Conservation (phyloP, 2,888 invertebrate genomes). For the Epistrophella euchroma region DNA sequence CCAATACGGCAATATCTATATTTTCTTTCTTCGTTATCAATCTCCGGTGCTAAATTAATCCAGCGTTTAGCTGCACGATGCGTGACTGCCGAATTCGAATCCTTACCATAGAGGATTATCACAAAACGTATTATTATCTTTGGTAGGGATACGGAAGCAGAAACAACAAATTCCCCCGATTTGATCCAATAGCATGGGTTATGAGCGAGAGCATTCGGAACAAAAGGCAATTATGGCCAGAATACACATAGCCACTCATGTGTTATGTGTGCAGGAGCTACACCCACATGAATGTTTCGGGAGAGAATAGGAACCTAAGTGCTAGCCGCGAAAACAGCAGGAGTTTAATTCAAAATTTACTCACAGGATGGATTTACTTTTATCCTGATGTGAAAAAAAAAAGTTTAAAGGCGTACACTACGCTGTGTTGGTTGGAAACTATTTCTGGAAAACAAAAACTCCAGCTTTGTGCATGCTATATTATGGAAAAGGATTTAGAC, state of each 20-base stretch:
- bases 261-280: too few species aligned
- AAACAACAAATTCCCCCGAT: conserved; percentile 45
- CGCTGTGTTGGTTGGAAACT: neutral
- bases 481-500: conserved; percentile 7
- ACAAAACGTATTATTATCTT: conserved; percentile 38
- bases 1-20: too few species aligned
- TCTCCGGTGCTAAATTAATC: conserved; percentile 62
- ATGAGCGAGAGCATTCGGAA: neutral
- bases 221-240: neutral
- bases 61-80: conserved; percentile 53
- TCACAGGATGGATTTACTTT: neutral
- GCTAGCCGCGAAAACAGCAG: conserved; percentile 8
- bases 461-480: conserved; percentile 2
- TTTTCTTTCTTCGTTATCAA: conserved; percentile 20
- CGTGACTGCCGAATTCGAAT: conserved; percentile 35
- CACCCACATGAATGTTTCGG: neutral
- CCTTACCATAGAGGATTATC: conserved; percentile 49
- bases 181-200: conserved; percentile 29
- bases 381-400: neutral
- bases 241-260: neutral
- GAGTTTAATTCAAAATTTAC: conserved; percentile 14
- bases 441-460: conserved; percentile 18
- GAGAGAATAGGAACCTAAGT: neutral
- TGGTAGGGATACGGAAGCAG: conserved; percentile 34
- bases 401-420: neutral